phyloP scores from a whole-genome alignment of 2,888 invertebrate species.

The Himalopsyche anomala region DNA sequence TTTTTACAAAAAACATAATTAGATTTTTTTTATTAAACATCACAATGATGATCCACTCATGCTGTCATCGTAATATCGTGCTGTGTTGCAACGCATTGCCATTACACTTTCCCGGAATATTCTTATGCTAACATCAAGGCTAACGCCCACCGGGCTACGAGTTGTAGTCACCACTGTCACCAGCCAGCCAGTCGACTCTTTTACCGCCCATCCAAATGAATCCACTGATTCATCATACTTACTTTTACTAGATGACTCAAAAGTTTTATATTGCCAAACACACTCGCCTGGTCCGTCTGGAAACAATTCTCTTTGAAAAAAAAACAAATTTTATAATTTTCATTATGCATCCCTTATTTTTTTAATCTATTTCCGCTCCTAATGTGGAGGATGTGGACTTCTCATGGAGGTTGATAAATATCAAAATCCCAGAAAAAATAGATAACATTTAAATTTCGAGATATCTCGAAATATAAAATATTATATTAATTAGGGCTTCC shows the following conservation, averaged over 20 bases:
- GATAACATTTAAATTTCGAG: too few relatives aligned
- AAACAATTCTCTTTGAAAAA: too few relatives aligned
- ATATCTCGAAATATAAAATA: too few relatives aligned
- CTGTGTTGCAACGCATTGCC: background rate
- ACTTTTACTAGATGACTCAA: slow-evolving; percentile 12
- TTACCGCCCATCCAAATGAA: background rate
- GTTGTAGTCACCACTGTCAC: background rate
- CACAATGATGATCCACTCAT: background rate
- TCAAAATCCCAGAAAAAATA: too few relatives aligned
- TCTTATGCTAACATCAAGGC: background rate
- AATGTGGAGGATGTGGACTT: too few relatives aligned
- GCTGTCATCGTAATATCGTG: background rate
- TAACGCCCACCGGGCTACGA: slow-evolving; percentile 7
- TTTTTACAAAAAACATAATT: too few relatives aligned
- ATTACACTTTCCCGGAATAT: background rate
- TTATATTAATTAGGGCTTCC: too few relatives aligned
- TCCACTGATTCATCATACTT: slow-evolving; percentile 5
- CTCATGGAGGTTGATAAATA: too few relatives aligned
- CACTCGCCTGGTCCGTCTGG: too few relatives aligned
- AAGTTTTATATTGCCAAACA: background rate
- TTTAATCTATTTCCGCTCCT: too few relatives aligned
- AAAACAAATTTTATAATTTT: too few relatives aligned
- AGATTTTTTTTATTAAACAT: background rate
- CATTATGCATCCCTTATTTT: too few relatives aligned
- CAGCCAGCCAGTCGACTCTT: background rate